Conservation (phyloP, 2,113 vertebrate genomes). For the Heterotilapia buettikoferi region DNA sequence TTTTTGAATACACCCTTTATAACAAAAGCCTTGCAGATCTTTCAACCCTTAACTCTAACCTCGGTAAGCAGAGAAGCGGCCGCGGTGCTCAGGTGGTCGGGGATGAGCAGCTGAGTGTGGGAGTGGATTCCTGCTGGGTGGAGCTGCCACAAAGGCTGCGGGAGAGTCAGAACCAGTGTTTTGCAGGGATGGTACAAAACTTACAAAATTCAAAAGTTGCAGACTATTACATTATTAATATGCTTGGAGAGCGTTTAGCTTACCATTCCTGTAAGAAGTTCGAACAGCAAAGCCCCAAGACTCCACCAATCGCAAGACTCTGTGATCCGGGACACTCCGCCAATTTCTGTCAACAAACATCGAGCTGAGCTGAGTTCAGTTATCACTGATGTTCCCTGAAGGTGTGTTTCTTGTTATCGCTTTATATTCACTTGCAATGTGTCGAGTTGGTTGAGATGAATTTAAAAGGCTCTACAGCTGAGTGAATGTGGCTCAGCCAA, state of each 20-base stretch:
- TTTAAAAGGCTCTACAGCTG: not conserved
- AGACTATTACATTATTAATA: not conserved
- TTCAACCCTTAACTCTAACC: slow-evolving; percentile 66
- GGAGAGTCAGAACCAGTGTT: not conserved
- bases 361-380: not conserved
- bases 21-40: not conserved
- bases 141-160: slow-evolving; percentile 84
- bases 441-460: rapidly evolving
- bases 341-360: slow-evolving; percentile 80
- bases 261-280: slow-evolving; percentile 90
- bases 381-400: not conserved
- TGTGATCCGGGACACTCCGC: slow-evolving; percentile 80
- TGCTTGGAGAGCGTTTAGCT: slow-evolving; percentile 17
- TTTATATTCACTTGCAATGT: not conserved
- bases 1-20: not conserved
- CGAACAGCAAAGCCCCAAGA: slow-evolving; percentile 88
- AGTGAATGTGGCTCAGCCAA: not conserved
- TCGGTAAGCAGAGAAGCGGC: slow-evolving; percentile 85
- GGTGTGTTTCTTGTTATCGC: not conserved
- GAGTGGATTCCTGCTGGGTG: slow-evolving; percentile 88
- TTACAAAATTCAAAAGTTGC: not conserved
- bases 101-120: slow-evolving; percentile 87
- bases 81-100: slow-evolving; percentile 81
- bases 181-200: not conserved
- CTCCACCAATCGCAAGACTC: slow-evolving; percentile 98